Conservation (phyloP, 2,888 invertebrate species). For the Lasioglossum oenotherae region DNA sequence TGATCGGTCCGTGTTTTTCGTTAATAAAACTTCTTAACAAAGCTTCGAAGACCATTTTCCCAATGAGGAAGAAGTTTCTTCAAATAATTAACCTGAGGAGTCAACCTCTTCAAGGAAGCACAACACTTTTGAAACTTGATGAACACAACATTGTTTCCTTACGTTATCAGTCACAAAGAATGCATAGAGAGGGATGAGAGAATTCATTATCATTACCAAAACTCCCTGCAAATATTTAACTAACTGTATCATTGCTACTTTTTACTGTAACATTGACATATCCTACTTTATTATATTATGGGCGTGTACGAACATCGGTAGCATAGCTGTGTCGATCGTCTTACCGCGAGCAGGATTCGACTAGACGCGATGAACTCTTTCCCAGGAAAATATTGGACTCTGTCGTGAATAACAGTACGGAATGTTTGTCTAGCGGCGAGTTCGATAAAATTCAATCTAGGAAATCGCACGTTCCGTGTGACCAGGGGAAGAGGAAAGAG, state of each 20-base stretch:
- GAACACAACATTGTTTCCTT: too few species aligned
- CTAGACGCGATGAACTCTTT: not conserved
- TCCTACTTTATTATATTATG: not conserved
- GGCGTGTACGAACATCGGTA: slow-evolving; percentile 1
- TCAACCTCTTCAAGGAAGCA: too few species aligned
- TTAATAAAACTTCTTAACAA: too few species aligned
- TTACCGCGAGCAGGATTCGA: slow-evolving; percentile 8
- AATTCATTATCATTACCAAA: not conserved
- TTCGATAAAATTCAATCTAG: slow-evolving; percentile 19
- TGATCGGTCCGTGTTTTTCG: too few species aligned
- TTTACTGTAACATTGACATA: not conserved
- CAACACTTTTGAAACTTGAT: too few species aligned
- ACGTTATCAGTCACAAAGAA: not conserved
- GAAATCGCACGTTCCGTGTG: slow-evolving; percentile 18
- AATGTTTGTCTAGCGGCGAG: slow-evolving; percentile 19
- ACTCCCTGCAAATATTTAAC: not conserved
- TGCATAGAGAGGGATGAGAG: not conserved
- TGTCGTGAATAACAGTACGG: slow-evolving; percentile 15
- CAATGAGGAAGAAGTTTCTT: too few species aligned
- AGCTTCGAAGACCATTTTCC: too few species aligned
- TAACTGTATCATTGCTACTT: not conserved
- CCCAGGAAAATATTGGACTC: slow-evolving; percentile 14
- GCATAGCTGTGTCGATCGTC: not conserved
- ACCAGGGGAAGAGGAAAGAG: not conserved
- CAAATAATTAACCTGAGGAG: too few species aligned